A percentile compares a stretch with the other conserved stretches of the same genome.
These are phyloP conservation scores for Copsychus sechellarum DNA, from an alignment of 2,113 vertebrate species.

Conservation along the genomic window DNA sequence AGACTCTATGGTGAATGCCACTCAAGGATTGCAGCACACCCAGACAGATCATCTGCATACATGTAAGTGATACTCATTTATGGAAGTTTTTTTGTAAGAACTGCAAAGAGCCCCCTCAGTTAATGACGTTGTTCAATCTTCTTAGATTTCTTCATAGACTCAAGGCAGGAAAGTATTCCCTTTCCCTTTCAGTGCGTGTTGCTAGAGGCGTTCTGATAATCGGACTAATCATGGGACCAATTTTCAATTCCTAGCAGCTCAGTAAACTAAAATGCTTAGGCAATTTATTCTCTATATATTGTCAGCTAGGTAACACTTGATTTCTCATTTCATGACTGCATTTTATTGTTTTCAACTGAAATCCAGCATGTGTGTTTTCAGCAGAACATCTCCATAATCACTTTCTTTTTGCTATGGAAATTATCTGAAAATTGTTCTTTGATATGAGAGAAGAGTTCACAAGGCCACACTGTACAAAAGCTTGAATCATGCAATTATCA, in stretches of 20 bases:
- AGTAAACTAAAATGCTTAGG: conserved; percentile 21
- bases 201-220: background rate
- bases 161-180: background rate
- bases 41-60: background rate
- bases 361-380: conserved; percentile 6
- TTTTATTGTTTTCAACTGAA: conserved; percentile 60
- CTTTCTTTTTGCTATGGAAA: conserved; percentile 59
- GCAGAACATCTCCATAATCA: conserved; percentile 30
- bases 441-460: conserved; percentile 26
- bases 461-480: conserved; percentile 9
- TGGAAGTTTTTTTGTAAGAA: background rate
- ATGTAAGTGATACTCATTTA: background rate
- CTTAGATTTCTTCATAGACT: background rate
- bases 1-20: background rate
- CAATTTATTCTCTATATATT: background rate
- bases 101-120: background rate
- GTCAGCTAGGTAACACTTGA: conserved; percentile 6
- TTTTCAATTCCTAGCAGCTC: conserved; percentile 33
- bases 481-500: conserved; percentile 26
- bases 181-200: background rate
- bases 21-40: background rate
- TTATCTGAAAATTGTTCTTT: conserved; percentile 57
- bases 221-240: conserved; percentile 17
- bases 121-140: background rate
- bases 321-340: background rate